Evolutionary conservation across 2,888 invertebrate species (phyloP).

Genomic region (Tetheella fluctuosa): DNA sequence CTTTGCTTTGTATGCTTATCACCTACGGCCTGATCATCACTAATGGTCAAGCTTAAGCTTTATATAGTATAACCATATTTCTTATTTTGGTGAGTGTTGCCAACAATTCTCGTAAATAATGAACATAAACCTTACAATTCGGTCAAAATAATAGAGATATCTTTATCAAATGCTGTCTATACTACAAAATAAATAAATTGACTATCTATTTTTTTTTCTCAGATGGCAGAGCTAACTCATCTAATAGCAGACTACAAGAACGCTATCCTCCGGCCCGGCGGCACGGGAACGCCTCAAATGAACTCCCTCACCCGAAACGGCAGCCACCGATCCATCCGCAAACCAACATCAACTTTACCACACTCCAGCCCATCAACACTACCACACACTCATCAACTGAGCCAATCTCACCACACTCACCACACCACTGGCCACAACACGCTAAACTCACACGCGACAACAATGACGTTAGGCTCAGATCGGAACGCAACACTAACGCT

Average conservation of each 20-base stretch:
- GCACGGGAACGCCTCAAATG: slow-evolving; percentile 91
- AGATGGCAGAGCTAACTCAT: slow-evolving; percentile 95
- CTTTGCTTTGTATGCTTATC: too few species aligned
- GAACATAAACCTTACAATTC: too few species aligned
- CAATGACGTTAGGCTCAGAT: slow-evolving; percentile 72
- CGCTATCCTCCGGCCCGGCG: slow-evolving; percentile 89
- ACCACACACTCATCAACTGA: slow-evolving; percentile 59
- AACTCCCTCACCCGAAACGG: slow-evolving; percentile 90
- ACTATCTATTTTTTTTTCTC: slow-evolving; percentile 28
- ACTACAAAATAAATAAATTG: too few species aligned
- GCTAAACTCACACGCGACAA: slow-evolving; percentile 84
- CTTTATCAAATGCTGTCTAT: too few species aligned
- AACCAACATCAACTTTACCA: slow-evolving; percentile 63
- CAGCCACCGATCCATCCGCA: slow-evolving; percentile 86
- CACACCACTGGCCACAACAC: slow-evolving; percentile 83
- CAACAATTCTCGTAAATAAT: too few species aligned
- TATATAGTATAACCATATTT: too few species aligned
- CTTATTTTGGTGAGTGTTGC: too few species aligned
- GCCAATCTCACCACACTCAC: slow-evolving; percentile 58
- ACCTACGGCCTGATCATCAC: too few species aligned
- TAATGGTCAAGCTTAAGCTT: too few species aligned
- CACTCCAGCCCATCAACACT: slow-evolving; percentile 77
- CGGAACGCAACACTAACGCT: slow-evolving; percentile 68
- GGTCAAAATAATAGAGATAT: too few species aligned
- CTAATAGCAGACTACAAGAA: slow-evolving; percentile 98